phyloP scores from a whole-genome alignment of 2,797 vertebrate genomes.

The Enteromius thamalakanensis region DNA sequence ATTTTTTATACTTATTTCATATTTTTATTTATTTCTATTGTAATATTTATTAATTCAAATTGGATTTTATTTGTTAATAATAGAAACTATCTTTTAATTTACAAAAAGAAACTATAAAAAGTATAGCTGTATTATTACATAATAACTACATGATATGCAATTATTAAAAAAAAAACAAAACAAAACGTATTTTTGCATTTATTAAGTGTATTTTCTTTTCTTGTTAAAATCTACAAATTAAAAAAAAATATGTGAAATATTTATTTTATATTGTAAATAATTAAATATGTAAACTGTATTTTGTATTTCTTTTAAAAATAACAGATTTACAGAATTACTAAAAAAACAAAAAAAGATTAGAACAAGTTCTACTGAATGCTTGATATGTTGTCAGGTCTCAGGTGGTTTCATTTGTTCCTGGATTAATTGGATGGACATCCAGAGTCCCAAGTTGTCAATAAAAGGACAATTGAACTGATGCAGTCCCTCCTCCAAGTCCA shows the following conservation, averaged over 20 bases:
- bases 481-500: constrained; percentile 28
- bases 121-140: background rate
- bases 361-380: background rate
- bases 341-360: background rate
- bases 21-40: background rate
- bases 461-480: constrained; percentile 49
- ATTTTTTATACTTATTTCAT: background rate
- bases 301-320: background rate
- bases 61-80: too few species aligned
- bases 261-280: background rate
- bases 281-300: background rate
- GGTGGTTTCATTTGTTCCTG: constrained; percentile 32
- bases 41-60: background rate
- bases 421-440: constrained; percentile 46
- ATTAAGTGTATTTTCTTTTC: background rate
- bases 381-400: constrained; percentile 42
- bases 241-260: background rate
- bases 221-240: background rate
- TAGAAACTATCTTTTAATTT: background rate
- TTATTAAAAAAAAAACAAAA: background rate
- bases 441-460: constrained; percentile 50
- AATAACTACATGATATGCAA: background rate
- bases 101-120: background rate
- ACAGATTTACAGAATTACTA: background rate
- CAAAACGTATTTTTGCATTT: background rate